Conservation (phyloP, 2,797 vertebrate species). For the Borostomias antarcticus region DNA sequence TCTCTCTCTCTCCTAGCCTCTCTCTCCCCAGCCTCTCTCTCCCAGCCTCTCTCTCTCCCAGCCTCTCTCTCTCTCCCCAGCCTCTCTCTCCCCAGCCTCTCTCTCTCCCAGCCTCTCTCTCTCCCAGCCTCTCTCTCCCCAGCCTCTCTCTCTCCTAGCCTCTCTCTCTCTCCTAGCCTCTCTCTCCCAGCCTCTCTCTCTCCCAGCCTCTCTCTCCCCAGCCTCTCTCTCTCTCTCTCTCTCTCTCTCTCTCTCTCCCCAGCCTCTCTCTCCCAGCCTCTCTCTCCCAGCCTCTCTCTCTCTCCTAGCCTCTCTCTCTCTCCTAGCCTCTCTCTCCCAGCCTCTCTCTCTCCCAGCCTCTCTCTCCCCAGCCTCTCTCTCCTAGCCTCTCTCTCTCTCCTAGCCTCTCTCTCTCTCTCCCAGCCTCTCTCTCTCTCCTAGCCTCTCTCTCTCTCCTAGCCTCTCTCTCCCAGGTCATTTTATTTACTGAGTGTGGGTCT, state of each 20-base stretch:
- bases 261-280: neutral
- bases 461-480: neutral
- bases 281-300: conserved; percentile 15
- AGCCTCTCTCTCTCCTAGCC: conserved; percentile 35
- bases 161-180: conserved; percentile 21
- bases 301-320: neutral
- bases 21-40: neutral
- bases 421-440: neutral
- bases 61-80: conserved; percentile 53
- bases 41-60: conserved; percentile 21
- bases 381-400: conserved; percentile 44
- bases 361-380: neutral
- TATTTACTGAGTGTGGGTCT: neutral
- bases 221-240: no score
- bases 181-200: conserved; percentile 12
- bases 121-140: neutral
- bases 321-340: neutral
- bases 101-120: no score
- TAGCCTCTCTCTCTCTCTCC: conserved; percentile 56
- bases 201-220: neutral
- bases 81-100: no score
- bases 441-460: neutral
- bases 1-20: neutral
- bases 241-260: conserved; percentile 4
- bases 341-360: neutral